These are phyloP conservation scores for Papilio glaucus DNA, from an alignment of 1,140 invertebrate species.

Conservation along the genomic window DNA sequence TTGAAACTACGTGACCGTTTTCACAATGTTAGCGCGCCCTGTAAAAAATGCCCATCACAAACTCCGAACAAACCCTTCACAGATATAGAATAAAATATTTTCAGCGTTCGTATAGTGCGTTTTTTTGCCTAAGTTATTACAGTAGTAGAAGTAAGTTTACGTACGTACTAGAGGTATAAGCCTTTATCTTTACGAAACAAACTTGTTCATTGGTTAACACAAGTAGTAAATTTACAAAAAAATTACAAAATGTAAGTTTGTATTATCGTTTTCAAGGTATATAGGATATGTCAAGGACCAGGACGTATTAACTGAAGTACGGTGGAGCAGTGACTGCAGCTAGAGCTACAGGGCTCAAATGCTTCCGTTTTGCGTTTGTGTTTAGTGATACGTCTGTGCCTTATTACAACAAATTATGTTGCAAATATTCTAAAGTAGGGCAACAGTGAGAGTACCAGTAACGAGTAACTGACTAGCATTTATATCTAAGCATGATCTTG, in stretches of 20 bases:
- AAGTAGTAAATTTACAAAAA: no score
- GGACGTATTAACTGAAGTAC: no score
- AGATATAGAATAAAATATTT: constrained; percentile 69
- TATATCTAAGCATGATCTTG: neutral
- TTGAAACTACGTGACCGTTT: constrained; percentile 77
- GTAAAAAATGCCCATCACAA: constrained; percentile 65
- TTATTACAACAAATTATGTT: neutral
- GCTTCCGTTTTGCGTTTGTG: no score
- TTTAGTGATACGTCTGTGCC: neutral
- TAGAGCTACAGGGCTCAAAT: no score
- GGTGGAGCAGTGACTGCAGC: no score
- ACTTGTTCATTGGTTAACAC: no score
- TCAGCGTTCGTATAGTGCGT: constrained; percentile 35
- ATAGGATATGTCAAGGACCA: no score
- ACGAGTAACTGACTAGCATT: neutral
- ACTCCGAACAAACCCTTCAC: constrained; percentile 58
- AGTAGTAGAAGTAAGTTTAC: neutral
- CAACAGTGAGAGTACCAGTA: neutral
- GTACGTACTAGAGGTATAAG: neutral
- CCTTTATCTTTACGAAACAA: neutral
- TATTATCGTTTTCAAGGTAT: no score
- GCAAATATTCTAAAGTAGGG: neutral
- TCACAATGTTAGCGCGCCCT: constrained; percentile 60
- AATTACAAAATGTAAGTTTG: no score
- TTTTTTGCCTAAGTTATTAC: neutral